Conservation (phyloP, 2,113 vertebrate species). For the Anser cygnoides region DNA sequence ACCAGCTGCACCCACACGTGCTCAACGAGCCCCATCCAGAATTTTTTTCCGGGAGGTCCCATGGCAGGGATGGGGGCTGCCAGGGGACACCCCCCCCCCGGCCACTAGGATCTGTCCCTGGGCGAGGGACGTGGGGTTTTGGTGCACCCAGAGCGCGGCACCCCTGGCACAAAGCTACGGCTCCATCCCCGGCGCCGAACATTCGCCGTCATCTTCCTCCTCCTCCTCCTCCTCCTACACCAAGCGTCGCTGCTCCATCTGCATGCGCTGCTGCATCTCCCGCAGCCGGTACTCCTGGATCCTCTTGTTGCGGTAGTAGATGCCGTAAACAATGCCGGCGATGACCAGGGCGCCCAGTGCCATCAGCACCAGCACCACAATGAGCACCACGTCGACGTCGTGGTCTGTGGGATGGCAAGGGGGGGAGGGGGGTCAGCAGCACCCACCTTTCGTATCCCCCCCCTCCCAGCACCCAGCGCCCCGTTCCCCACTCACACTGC, state of each 20-base stretch:
- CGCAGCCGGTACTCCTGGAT: neutral
- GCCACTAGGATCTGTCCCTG: too few relatives aligned
- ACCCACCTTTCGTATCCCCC: accelerated
- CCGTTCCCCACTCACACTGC: conserved; percentile 51
- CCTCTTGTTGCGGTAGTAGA: neutral
- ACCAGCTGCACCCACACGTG: too few relatives aligned
- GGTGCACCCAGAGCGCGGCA: too few relatives aligned
- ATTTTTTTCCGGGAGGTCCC: too few relatives aligned
- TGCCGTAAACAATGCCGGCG: accelerated
- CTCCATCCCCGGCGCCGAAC: accelerated
- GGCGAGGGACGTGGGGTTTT: too few relatives aligned
- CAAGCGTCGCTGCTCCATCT: neutral
- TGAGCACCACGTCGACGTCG: accelerated
- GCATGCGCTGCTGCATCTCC: neutral
- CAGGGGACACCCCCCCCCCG: too few relatives aligned
- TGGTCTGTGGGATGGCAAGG: neutral
- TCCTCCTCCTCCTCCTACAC: too few relatives aligned
- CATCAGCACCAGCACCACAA: accelerated
- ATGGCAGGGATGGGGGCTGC: too few relatives aligned
- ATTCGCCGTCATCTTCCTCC: neutral
- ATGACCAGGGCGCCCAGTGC: accelerated
- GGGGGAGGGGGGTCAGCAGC: neutral
- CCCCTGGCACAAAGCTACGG: neutral
- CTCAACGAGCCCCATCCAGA: too few relatives aligned
- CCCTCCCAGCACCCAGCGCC: neutral